Conservation (phyloP, 64 coral and sea anemone genomes). For the Porites australiensis region DNA sequence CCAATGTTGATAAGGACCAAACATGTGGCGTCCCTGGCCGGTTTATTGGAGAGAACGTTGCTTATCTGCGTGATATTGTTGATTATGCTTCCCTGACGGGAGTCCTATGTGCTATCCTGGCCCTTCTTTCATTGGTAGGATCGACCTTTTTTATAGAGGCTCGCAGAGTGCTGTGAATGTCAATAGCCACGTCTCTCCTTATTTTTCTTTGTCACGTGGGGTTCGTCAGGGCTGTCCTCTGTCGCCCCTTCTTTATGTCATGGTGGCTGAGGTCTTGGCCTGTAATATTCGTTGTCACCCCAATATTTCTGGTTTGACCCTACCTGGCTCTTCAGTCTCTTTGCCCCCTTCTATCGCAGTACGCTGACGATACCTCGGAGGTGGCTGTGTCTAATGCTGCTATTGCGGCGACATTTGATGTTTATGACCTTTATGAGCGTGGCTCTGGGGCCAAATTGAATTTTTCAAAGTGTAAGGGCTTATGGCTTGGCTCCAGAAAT, state of each 20-base stretch:
- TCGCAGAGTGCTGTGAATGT: neutral
- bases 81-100: neutral
- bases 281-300: neutral
- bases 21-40: slow-evolving; percentile 23
- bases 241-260: too few relatives aligned
- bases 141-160: neutral
- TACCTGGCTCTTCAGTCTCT: neutral
- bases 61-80: slow-evolving; percentile 17
- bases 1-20: slow-evolving; percentile 5
- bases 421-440: neutral
- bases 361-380: slow-evolving; percentile 36
- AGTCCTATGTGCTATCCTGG: slow-evolving; percentile 1
- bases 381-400: neutral
- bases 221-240: too few relatives aligned
- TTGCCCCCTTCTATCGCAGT: neutral
- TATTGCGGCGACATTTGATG: neutral
- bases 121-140: neutral
- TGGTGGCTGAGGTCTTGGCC: too few relatives aligned
- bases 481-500: slow-evolving; percentile 27
- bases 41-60: slow-evolving; percentile 43
- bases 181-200: neutral
- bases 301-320: neutral
- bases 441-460: slow-evolving; percentile 22
- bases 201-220: neutral
- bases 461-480: neutral